Percentiles rank a stretch among this genome's conserved stretches.
Conservation (phyloP, 30 jellyfish, hydroid and myxozoan species). For the Mastigias papua region DNA sequence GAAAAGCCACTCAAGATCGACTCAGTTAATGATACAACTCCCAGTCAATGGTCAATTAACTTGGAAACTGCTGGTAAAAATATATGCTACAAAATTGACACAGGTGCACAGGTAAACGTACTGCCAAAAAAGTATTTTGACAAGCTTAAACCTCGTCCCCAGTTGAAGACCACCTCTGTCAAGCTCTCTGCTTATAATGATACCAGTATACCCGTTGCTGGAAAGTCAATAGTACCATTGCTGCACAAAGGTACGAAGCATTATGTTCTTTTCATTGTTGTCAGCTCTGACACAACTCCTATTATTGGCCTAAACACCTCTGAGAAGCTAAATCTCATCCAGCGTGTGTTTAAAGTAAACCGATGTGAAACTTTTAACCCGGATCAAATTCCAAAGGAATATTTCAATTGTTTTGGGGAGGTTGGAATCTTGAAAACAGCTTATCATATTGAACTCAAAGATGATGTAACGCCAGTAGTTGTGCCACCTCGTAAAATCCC, state of each 20-base stretch:
- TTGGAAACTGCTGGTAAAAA: conserved; percentile 26
- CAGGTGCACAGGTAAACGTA: conserved; percentile 58
- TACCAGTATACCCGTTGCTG: conserved; percentile 48
- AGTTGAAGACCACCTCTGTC: conserved; percentile 40
- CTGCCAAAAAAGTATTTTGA: conserved; percentile 29
- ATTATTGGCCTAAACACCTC: conserved; percentile 8
- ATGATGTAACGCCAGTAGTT: conserved; percentile 8
- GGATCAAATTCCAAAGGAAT: neutral
- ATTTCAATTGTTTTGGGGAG: neutral
- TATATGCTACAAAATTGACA: conserved; percentile 57
- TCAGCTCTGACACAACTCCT: conserved; percentile 53
- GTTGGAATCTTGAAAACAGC: conserved; percentile 18
- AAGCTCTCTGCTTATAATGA: conserved; percentile 53
- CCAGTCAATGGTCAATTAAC: conserved; percentile 42
- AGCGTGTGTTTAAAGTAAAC: neutral
- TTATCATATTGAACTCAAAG: neutral
- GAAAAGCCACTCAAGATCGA: conserved; percentile 48
- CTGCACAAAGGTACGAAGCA: conserved; percentile 50
- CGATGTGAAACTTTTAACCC: neutral
- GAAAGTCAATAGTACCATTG: conserved; percentile 37
- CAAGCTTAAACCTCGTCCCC: conserved; percentile 38
- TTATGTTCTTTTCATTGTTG: conserved; percentile 38
- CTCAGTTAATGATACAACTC: conserved; percentile 26
- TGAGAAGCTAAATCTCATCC: neutral
- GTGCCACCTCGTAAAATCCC: conserved; percentile 31